Conservation (phyloP, 2,797 vertebrate species). For the Falco naumanni region DNA sequence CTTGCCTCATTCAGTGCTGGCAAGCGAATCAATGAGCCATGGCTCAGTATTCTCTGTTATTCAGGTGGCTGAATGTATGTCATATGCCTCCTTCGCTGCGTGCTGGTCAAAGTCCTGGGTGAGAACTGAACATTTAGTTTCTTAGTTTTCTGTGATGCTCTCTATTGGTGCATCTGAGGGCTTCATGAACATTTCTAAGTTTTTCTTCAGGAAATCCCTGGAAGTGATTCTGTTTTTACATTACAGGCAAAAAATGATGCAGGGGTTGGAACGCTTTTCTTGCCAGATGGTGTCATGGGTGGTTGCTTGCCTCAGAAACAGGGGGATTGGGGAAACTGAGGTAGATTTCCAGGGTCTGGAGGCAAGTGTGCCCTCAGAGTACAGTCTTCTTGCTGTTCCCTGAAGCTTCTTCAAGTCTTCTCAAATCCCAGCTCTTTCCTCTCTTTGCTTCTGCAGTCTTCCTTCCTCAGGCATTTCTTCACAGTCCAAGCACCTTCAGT, state of each 20-base stretch:
- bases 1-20: background rate
- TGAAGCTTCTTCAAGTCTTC: background rate
- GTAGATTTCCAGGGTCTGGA: background rate
- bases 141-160: background rate
- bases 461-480: background rate
- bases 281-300: background rate
- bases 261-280: background rate
- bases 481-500: background rate
- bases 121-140: background rate
- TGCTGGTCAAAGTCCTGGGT: background rate
- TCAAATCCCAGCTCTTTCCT: background rate
- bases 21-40: background rate
- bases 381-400: background rate
- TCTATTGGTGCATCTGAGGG: background rate
- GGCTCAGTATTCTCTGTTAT: background rate
- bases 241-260: accelerated
- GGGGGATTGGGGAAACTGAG: background rate
- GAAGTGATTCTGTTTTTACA: background rate
- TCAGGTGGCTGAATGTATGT: background rate
- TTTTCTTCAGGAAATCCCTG: background rate
- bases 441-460: background rate
- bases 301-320: background rate
- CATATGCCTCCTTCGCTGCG: background rate
- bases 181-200: background rate
- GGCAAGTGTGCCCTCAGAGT: background rate